These are phyloP conservation scores for Micropoecilia bifurca DNA, from an alignment of 2,797 vertebrate species.

Conservation along the genomic window DNA sequence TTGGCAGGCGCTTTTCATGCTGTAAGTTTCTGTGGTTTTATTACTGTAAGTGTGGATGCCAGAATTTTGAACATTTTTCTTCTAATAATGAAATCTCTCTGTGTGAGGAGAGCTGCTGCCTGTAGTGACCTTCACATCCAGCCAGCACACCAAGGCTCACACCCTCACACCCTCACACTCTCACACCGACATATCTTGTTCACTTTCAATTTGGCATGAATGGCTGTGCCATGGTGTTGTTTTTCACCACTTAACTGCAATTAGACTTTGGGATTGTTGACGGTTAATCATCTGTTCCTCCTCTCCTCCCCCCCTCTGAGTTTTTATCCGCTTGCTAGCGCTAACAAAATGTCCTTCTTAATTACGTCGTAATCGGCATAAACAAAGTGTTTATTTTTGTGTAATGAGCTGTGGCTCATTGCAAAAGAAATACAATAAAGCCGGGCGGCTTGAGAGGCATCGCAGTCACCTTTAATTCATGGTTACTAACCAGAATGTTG, in stretches of 20 bases:
- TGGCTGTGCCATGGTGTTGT: constrained; percentile 32
- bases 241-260: constrained; percentile 63
- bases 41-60: constrained; percentile 17
- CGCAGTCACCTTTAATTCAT: constrained; percentile 40
- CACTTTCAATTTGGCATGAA: constrained; percentile 39
- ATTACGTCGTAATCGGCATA: constrained; percentile 66
- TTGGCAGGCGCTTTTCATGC: too few species aligned
- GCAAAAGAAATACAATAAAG: constrained; percentile 9
- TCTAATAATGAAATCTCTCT: constrained; percentile 31
- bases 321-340: constrained; percentile 44
- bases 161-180: constrained; percentile 6
- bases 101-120: constrained; percentile 1
- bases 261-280: constrained; percentile 64
- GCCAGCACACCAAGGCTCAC: neutral
- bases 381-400: constrained; percentile 69
- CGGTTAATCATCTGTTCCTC: constrained; percentile 63
- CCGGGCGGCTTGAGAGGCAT: constrained; percentile 16
- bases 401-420: constrained; percentile 60
- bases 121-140: constrained; percentile 51
- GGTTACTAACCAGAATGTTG: neutral
- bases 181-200: neutral
- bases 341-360: constrained; percentile 71
- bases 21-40: constrained; percentile 14
- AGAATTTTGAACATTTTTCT: constrained; percentile 18
- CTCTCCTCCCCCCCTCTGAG: constrained; percentile 43